phyloP scores from a whole-genome alignment of 2,888 invertebrate species.

The Erebia epiphron region DNA sequence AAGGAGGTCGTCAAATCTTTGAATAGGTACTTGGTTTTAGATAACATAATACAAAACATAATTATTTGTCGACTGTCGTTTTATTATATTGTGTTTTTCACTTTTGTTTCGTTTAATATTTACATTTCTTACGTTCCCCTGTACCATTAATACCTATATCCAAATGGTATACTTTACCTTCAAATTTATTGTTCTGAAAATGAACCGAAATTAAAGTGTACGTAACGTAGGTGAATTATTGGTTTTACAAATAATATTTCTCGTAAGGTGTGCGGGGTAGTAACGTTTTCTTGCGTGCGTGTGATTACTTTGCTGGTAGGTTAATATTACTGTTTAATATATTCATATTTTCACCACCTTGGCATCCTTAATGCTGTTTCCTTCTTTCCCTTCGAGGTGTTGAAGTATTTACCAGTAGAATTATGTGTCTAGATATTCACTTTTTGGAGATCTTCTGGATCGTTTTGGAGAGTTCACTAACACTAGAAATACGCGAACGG shows the following conservation, averaged over 20 bases:
- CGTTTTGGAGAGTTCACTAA: not conserved
- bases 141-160: constrained; percentile 19
- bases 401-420: constrained; percentile 1
- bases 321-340: constrained; percentile 75
- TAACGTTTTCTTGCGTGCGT: constrained; percentile 76
- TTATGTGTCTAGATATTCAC: not conserved
- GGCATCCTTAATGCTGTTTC: constrained; percentile 72
- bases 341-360: constrained; percentile 81
- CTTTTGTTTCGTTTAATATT: not conserved
- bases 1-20: too few species aligned
- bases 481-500: not conserved
- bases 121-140: not conserved
- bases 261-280: constrained; percentile 58
- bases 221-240: constrained; percentile 74
- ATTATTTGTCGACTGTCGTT: too few species aligned
- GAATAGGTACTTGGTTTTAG: too few species aligned
- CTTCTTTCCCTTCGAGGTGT: constrained; percentile 45
- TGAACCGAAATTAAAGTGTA: constrained; percentile 73
- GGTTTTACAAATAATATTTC: constrained; percentile 71
- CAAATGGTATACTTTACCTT: constrained; percentile 27
- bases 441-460: not conserved
- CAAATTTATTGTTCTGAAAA: constrained; percentile 58
- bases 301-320: constrained; percentile 71
- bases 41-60: too few species aligned
- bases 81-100: not conserved